Base-by-base conservation (phyloP, 2,113 vertebrate species). In the Nesospiza acunhae region DNA sequence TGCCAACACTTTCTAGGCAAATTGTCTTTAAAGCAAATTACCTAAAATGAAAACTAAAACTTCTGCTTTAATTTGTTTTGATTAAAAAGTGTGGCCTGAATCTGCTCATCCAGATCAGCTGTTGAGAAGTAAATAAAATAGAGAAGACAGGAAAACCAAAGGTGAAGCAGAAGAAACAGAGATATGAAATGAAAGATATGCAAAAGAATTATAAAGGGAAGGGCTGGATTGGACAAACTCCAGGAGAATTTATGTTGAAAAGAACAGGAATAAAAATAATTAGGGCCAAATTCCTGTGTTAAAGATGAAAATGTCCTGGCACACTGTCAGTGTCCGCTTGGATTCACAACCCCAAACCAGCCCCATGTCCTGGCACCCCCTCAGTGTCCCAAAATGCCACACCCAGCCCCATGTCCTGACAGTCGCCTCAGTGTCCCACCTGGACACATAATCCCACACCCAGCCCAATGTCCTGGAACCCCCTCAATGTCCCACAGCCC, bases 351-450 rank as follows among this genome's bases (percentile, higher is more conserved):
- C 31, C 31, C 24, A 74, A 3, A 39, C 21, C 62, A 80, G 14
- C 16, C 12, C 77, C 39, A 35, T 19, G 6, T 11, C 22, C 42
- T 41, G 15, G 3, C 2, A 28, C 0, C 2, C 1, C 24, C 10
- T 64, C 47, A 28, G 1, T 35, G 24, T n/a, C 6, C 4, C 39
- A 13, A 13, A 56, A 33, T 6, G 2, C 50, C 27, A 37, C 4
- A 37, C 3, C 33, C 16, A 21, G 4, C 4, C 21, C 13, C 3
- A 23, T 23, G 4, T 47, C 22, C 22, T 13, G 12, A 10, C 2
- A 44, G 17, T 4, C 19, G 4, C 9, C 19, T 46, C 19, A 20
- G 2, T 20, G 20, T 46, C 46, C 46, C 46, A 39, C 39, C 37
- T 37, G 37, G 37, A 37, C 37, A 37, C 37, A 20, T 11, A 46